These are phyloP conservation scores for Coryphaenoides rupestris DNA, from an alignment of 2,113 vertebrate species.

Conservation along the genomic window DNA sequence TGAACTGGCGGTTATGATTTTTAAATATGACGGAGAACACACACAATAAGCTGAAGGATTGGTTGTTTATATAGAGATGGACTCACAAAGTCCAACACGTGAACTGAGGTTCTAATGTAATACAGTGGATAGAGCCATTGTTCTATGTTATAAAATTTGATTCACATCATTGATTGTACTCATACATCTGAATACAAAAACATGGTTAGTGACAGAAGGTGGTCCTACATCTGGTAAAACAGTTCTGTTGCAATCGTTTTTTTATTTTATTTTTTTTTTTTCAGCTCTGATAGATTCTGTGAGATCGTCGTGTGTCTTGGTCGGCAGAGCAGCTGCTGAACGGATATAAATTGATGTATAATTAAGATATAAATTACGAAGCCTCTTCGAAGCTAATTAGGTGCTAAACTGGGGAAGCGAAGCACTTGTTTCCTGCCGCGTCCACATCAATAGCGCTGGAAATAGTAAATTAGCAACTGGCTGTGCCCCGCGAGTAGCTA, in stretches of 20 bases:
- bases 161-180: too few species aligned
- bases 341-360: neutral
- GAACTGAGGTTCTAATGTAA: too few species aligned
- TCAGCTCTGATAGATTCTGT: neutral
- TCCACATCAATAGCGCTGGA: neutral
- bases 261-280: neutral
- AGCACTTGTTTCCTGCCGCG: slow-evolving; percentile 3
- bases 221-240: too few species aligned
- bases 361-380: too few species aligned
- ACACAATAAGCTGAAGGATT: slow-evolving; percentile 45
- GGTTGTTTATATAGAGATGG: slow-evolving; percentile 21
- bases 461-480: slow-evolving; percentile 11
- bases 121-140: too few species aligned
- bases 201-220: neutral
- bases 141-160: too few species aligned
- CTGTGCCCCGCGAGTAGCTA: neutral
- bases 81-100: too few species aligned
- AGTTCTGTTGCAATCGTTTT: neutral
- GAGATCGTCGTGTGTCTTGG: neutral
- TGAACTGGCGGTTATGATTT: slow-evolving; percentile 38
- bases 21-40: slow-evolving; percentile 52
- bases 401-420: neutral
- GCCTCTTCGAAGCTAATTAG: too few species aligned
- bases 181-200: too few species aligned
- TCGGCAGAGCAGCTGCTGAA: neutral